Evolutionary conservation across 2,797 vertebrate genomes (phyloP).

Genomic region (Kryptopterus vitreolus): DNA sequence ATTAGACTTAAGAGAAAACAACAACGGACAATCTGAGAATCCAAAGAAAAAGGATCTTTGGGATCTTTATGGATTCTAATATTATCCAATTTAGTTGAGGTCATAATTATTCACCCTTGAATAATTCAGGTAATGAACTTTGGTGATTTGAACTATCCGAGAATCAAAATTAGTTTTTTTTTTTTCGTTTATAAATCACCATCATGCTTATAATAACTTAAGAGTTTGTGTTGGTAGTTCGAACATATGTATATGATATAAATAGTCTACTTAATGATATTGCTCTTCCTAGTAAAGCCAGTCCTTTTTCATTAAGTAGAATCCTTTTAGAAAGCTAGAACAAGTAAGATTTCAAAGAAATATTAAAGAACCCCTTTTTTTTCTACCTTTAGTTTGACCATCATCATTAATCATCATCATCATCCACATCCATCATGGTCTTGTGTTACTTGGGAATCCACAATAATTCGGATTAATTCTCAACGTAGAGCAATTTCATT

Average conservation of each 20-base stretch:
- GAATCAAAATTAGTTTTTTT: not conserved
- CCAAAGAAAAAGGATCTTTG: constrained; percentile 25
- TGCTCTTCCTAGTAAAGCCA: not conserved
- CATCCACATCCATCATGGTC: not conserved
- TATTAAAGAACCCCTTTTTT: not conserved
- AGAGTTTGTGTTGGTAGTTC: not conserved
- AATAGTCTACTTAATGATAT: not conserved
- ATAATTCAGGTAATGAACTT: not conserved
- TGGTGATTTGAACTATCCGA: not conserved
- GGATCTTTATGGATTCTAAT: constrained; percentile 8
- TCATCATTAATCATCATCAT: not conserved
- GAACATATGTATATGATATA: not conserved
- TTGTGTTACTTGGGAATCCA: not conserved
- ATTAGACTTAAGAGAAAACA: constrained; percentile 8
- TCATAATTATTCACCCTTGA: not conserved
- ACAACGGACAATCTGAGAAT: constrained; percentile 27
- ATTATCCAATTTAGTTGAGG: not conserved
- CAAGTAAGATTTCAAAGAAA: not conserved
- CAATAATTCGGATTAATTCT: too few species aligned
- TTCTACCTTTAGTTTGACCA: not conserved
- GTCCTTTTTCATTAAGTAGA: not conserved
- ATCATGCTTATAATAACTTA: not conserved
- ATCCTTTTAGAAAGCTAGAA: not conserved
- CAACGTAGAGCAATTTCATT: not conserved
- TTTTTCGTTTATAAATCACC: not conserved